Base-by-base conservation (phyloP, 2,888 invertebrate genomes). In the Drosophila koepferae region DNA sequence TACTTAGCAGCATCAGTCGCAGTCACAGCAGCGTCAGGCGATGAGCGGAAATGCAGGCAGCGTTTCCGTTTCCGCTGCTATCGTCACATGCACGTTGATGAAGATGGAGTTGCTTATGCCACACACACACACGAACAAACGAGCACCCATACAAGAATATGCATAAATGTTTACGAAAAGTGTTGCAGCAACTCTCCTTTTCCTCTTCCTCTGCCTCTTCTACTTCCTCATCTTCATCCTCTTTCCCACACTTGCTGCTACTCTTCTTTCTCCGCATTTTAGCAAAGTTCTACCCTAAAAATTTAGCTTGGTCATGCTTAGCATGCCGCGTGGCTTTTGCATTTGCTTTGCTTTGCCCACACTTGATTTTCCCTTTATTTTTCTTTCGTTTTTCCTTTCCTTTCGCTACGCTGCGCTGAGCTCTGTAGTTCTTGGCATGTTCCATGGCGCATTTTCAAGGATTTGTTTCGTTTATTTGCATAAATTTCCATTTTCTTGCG, bases 381-480 rank as follows among this genome's bases (percentile, higher is more conserved):
- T 64, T 58, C 20, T 18, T 18, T 51, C 54, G 40, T 51, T 34
- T 49, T 62, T 53, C 38, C 28, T 55, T 61, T 44, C 43, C 28
- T 55, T 61, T 44, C 43, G 54, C 53, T 36, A 36, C 20, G 54
- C 56, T 58, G 51, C 28, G 44, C 53, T 62, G 53, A 40, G 62
- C 56, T 54, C 16, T 55, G 54, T 66, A 58, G 64, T 73, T 62
- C 48, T 46, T 48, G 68, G 65, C 49, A 70, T 59, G 56, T 63
- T 69, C 70, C 54, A 23, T 75, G 60, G 60, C 63, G 78, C 70
- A 85, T 83, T 82, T 83, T 77, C 83, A 80, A 80, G 84, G 82
- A 82, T 86, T 87, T 89, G 82, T 80, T 85, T 86, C 80, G 78
- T 80, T 82, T 79, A 84, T 81, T 89, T 87, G 81, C 88, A 88